Evolutionary conservation across 2,888 invertebrate species (phyloP), one percentile per base, ranked within the genome.

Genomic region (Stenotaenia linearis): DNA sequence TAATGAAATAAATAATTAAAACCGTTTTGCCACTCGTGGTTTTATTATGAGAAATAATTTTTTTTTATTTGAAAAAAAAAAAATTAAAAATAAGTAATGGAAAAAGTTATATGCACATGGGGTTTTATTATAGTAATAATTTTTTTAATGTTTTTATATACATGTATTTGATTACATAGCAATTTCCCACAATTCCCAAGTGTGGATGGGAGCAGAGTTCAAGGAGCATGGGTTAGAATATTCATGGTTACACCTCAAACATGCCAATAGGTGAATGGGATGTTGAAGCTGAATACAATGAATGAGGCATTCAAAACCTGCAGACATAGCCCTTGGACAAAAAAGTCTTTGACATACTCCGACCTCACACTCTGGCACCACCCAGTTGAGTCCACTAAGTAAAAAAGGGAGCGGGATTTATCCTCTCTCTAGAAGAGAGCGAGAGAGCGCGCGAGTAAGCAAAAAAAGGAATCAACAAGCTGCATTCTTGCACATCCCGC

Each of bases 211-310:
- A 7, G n/a, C 45, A 45, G n/a, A 45, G 61, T 61, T 61, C 61
- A 61, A 61, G 61, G 61, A 25, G 61, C 61, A 61, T 61, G 61
- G 23, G 61, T 4, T 25, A 28, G 61, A 61, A 61, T 61, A 61
- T 61, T 61, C 61, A 61, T 61, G 61, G 61, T 23, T 28, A 61
- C 61, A 61, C 61, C 61, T 61, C 61, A 61, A 61, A 61, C 61
- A 61, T 61, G 61, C 61, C 61, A 61, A 61, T 61, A 25, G 61
- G 7, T 61, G 61, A 61, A 61, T 61, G 61, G 61, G 61, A 61
- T 61, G 61, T 61, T 61, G 45, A 15, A 15, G 45, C 18, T 45
- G 61, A 61, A 61, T 61, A 61, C 61, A 61, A 61, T 61, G 61
- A 61, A 61, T 61, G 61, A 25, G 61, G 61, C 28, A 61, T 61